Evolutionary conservation across 2,797 vertebrate species (phyloP).

Genomic region (Urophycis tenuis): DNA sequence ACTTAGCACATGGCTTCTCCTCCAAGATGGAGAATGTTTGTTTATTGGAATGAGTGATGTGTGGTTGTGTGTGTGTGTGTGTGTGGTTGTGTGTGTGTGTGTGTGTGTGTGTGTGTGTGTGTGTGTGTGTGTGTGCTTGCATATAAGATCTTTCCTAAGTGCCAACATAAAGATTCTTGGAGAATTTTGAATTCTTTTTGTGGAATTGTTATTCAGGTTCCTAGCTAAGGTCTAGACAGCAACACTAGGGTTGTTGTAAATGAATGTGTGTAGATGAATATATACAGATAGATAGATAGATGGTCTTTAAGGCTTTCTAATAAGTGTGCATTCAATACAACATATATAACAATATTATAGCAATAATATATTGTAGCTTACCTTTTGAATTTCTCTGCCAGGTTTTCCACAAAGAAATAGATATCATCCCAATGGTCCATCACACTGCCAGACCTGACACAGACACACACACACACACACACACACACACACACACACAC

Average conservation of each 20-base stretch:
- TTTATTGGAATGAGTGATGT: slow-evolving; percentile 24
- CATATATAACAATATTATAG: too few relatives aligned
- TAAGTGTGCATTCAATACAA: neutral
- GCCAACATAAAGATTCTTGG: too few relatives aligned
- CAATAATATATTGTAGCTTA: slow-evolving; percentile 48
- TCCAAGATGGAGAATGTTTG: slow-evolving; percentile 19
- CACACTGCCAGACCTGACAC: slow-evolving; percentile 84
- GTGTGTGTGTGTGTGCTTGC: neutral
- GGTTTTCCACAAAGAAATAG: slow-evolving; percentile 80
- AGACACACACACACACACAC: slow-evolving; percentile 18
- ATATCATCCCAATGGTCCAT: slow-evolving; percentile 86
- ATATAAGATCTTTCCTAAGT: neutral
- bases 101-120: neutral
- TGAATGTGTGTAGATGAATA: neutral
- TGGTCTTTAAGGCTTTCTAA: neutral
- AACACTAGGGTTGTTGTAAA: too few relatives aligned
- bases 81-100: neutral
- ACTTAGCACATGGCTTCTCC: neutral
- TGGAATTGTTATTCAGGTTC: too few relatives aligned
- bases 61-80: neutral
- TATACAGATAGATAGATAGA: too few relatives aligned
- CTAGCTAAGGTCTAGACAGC: too few relatives aligned
- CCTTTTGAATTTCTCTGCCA: slow-evolving; percentile 89
- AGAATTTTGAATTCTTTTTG: too few relatives aligned
- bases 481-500: slow-evolving; percentile 10